Conservation (phyloP, 2,888 invertebrate genomes). For the Microplitis manilae region DNA sequence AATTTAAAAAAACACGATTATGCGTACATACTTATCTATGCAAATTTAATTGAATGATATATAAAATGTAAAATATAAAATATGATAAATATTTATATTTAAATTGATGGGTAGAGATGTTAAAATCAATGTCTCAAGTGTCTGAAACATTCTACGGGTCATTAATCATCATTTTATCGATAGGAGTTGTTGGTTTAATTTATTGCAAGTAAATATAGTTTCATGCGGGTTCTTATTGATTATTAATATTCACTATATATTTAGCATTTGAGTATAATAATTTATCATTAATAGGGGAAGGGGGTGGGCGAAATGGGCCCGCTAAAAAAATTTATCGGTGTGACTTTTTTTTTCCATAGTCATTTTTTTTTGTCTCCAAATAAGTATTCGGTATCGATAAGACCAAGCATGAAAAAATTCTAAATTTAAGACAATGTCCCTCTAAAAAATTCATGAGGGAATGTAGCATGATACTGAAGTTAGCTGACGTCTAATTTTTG, state of each 20-base stretch:
- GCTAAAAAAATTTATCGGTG: too few relatives aligned
- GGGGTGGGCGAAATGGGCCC: too few relatives aligned
- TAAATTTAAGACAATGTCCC: too few relatives aligned
- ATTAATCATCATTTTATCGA: neutral
- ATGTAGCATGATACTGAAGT: too few relatives aligned
- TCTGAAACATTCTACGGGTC: neutral
- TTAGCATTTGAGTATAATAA: neutral
- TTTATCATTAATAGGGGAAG: neutral
- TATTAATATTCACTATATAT: neutral
- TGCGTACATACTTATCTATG: neutral
- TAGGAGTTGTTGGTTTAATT: neutral
- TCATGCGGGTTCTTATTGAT: neutral
- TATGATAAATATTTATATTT: neutral
- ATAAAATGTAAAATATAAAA: neutral
- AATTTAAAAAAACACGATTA: neutral
- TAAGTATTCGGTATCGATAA: too few relatives aligned
- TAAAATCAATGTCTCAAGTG: constrained; percentile 33
- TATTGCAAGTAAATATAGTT: neutral
- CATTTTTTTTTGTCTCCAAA: too few relatives aligned
- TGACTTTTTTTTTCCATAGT: too few relatives aligned
- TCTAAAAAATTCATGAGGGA: too few relatives aligned
- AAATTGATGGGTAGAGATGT: constrained; percentile 4
- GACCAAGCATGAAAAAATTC: too few relatives aligned
- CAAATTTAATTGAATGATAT: neutral
- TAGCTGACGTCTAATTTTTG: too few relatives aligned